Evolutionary conservation across 2,888 invertebrate genomes (phyloP), one percentile per base, ranked within the genome.

Genomic region (Aspidapion aeneum): DNA sequence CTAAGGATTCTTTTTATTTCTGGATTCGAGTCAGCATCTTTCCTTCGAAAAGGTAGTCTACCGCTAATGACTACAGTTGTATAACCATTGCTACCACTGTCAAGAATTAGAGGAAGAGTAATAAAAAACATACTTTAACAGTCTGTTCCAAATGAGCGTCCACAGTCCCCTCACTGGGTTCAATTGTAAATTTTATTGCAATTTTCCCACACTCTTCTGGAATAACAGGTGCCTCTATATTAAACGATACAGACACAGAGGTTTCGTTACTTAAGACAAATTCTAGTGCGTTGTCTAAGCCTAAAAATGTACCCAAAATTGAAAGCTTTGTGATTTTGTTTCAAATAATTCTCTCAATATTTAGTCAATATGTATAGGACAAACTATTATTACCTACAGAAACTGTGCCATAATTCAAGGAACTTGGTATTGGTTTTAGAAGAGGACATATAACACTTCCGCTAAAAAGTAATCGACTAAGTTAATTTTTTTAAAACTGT

Each of bases 401-500:
- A 16, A 85, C 81, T 54, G 74, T 76, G 49, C 84, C 86, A 74
- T 87, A 87, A 76, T 87, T 82, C 56, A 88, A 74, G 66, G 79
- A 80, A 0, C 80, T 78, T 49, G 81, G 77, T 67, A 83, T 82
- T 68, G 86, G 84, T 72, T 76, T 81, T 21, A 88, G 72, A 7
- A 84, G 81, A 1, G 88, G 88, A 71, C 85, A 86, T 61, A 87
- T 78, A 1, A 87, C 81, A 73, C 81, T 83, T 17, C 88, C 88
- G 70, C 88, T 88, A 75, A 65, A 82, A 81, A 35, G n/a, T n/a
- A n/a, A n/a, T n/a, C n/a, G n/a, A n/a, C n/a, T n/a, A n/a, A n/a
- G n/a, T n/a, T n/a, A n/a, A n/a, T n/a, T n/a, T n/a, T n/a, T n/a
- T n/a, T n/a, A n/a, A n/a, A n/a, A n/a, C n/a, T n/a, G n/a, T n/a